A percentile compares a stretch with the other conserved stretches of the same genome.
phyloP scores from a whole-genome alignment of 2,888 invertebrate species.

The Cephus rjabovi region DNA sequence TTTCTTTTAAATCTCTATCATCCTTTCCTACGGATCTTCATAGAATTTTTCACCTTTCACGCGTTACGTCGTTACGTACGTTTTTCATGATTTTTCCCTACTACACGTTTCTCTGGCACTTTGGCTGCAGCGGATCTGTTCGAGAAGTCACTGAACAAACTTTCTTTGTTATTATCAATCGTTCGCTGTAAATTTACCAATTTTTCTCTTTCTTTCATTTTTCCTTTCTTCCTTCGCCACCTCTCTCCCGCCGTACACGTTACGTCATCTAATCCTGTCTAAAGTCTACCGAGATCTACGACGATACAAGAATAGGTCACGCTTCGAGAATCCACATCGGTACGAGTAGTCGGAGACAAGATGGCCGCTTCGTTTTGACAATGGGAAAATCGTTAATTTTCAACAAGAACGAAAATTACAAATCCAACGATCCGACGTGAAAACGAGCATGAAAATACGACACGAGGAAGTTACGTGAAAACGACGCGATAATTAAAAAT shows the following conservation, averaged over 20 bases:
- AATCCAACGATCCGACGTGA: neutral
- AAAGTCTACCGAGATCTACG: constrained; percentile 5
- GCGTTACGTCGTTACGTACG: neutral
- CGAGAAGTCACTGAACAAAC: neutral
- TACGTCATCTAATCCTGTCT: neutral
- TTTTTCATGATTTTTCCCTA: neutral
- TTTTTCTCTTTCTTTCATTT: neutral
- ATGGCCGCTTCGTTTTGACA: neutral
- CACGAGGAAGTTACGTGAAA: no score
- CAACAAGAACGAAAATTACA: neutral
- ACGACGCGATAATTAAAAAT: neutral
- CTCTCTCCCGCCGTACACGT: neutral
- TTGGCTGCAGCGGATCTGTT: neutral
- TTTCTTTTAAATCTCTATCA: constrained; percentile 12
- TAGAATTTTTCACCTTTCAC: neutral
- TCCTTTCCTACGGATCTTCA: neutral
- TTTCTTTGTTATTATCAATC: neutral
- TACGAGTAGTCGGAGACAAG: neutral
- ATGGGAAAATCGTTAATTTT: neutral
- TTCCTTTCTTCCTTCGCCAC: neutral
- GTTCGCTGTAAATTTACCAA: neutral
- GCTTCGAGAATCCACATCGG: constrained; percentile 10
- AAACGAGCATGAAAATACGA: neutral
- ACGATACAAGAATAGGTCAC: constrained; percentile 29
- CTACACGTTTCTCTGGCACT: neutral